Evolutionary conservation across 2,888 invertebrate genomes (phyloP), one percentile per base, ranked within the genome.

Genomic region (Drosophila heteroneura): DNA sequence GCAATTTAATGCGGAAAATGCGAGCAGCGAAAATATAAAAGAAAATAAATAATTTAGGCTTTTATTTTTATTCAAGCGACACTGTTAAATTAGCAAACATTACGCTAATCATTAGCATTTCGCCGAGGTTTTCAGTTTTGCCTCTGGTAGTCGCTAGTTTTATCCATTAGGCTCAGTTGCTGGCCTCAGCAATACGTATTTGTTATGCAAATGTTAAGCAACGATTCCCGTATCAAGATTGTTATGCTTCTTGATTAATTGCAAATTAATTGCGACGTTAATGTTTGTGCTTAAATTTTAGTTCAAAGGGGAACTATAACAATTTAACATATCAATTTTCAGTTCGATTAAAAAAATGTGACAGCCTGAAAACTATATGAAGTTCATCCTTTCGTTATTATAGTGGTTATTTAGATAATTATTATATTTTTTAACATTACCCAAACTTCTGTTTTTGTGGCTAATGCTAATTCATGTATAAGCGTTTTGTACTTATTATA

Each of bases 31-130:
- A 44, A 53, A 76, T 65, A 53, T 58, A 58, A 32, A 30, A 47
- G 57, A 26, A 65, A 67, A 64, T 68, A 56, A 75, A 80, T 70
- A 54, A 75, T 79, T 70, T 64, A 60, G 53, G 75, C 61, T 71
- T 67, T 61, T 62, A 60, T 74, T 63, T 75, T 60, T 53, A 52
- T 49, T 59, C 30, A 33, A 37, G 53, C 53, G 61, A 37, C 53
- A 44, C 59, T 65, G 60, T 56, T 37, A 63, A 74, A 70, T 74
- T 57, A 33, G 63, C 63, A 33, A 37, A 66, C 75, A 78, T 67
- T 67, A 70, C 26, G 62, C 79, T 67, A 70, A 75, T 79, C 75
- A 78, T 74, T 49, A 37, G 22, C 49, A 33, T 35, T 53, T 49
- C 39, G 26, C 14, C 16, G n/a, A 10, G 51, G 61, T 9, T 67